These are phyloP conservation scores for Tachysurus fulvidraco DNA, from an alignment of 2,113 vertebrate genomes.

Conservation along the genomic window DNA sequence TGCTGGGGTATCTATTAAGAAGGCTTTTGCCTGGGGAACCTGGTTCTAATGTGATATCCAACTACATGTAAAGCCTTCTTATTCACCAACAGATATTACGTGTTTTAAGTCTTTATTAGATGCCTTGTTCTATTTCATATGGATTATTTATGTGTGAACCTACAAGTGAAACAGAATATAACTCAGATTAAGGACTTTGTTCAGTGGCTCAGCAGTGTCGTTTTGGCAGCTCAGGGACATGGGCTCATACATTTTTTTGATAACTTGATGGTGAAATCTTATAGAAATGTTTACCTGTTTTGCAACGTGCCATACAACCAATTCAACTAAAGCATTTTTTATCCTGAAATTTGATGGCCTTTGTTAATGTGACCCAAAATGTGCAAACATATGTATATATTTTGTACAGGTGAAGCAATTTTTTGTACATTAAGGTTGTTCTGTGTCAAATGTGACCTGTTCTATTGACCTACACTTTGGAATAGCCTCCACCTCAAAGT, in stretches of 20 bases:
- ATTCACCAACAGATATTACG: neutral
- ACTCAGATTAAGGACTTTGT: neutral
- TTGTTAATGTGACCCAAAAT: too few relatives aligned
- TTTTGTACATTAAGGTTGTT: too few relatives aligned
- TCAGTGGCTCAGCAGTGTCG: neutral
- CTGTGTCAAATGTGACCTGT: too few relatives aligned
- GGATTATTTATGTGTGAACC: neutral
- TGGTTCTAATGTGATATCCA: slow-evolving; percentile 52
- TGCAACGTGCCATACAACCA: too few relatives aligned
- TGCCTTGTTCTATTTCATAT: slow-evolving; percentile 1
- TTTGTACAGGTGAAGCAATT: too few relatives aligned
- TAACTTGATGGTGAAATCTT: neutral
- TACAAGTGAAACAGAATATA: neutral
- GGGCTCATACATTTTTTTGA: neutral
- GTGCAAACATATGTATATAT: too few relatives aligned
- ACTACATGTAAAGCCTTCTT: slow-evolving; percentile 57
- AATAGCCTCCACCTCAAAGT: too few relatives aligned
- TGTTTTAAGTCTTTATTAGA: neutral
- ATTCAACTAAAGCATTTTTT: too few relatives aligned
- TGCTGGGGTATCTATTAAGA: slow-evolving; percentile 67
- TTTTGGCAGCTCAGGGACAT: neutral
- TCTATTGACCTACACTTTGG: too few relatives aligned
- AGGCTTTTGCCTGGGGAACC: slow-evolving; percentile 66
- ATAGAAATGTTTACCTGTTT: too few relatives aligned
- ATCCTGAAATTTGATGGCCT: too few relatives aligned